phyloP scores from a whole-genome alignment of 2,797 vertebrate species.

The Nannoperca australis region DNA sequence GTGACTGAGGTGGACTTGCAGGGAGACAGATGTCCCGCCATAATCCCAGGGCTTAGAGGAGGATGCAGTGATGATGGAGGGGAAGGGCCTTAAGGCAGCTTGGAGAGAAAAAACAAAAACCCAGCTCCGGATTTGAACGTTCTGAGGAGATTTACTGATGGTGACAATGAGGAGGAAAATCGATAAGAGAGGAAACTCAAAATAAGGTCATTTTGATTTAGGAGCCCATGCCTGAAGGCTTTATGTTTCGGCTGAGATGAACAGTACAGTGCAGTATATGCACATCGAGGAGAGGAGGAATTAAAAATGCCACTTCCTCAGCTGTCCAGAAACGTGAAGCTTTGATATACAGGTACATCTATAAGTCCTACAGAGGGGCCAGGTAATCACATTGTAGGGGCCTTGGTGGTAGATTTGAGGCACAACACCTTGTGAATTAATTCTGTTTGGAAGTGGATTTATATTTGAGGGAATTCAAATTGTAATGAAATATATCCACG shows the following conservation, averaged over 20 bases:
- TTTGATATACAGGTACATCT: constrained; percentile 41
- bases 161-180: constrained; percentile 5
- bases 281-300: not conserved
- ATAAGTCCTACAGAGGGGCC: constrained; percentile 17
- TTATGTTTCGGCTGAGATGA: constrained; percentile 14
- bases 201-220: constrained; percentile 29
- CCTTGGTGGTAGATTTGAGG: constrained; percentile 4
- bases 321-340: constrained; percentile 16
- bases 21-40: constrained; percentile 63
- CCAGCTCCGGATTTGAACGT: not conserved
- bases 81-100: constrained; percentile 5
- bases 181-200: constrained; percentile 10
- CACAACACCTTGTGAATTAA: constrained; percentile 1
- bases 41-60: constrained; percentile 64
- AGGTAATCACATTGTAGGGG: constrained; percentile 26
- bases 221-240: constrained; percentile 7
- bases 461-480: not conserved
- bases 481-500: constrained; percentile 4
- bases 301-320: not conserved
- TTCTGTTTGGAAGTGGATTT: not conserved
- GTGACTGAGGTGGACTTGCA: constrained; percentile 47
- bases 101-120: not conserved
- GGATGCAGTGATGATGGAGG: constrained; percentile 32
- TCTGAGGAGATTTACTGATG: constrained; percentile 11
- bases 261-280: not conserved